Base-by-base conservation (phyloP, 2,888 invertebrate genomes). In the Drosophila birchii region DNA sequence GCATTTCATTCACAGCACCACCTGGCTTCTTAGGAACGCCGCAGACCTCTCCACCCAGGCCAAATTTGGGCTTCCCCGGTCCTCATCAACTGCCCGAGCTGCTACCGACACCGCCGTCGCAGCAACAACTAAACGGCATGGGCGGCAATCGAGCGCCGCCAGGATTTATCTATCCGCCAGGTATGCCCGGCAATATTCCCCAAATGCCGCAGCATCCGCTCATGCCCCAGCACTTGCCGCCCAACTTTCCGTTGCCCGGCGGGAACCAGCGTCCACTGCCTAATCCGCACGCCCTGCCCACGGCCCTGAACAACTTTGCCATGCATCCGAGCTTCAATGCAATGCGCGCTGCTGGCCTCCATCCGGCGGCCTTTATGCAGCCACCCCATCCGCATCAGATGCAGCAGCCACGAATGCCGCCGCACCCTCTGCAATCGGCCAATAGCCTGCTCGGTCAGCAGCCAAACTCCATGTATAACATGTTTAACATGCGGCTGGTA, bases 221-320 rank as follows among this genome's bases (percentile, higher is more conserved):
- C 29, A 68, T 91, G 20, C 90, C 86, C 55, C 90, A 85, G 36
- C 90, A 90, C 34, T 45, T 86, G 58, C 78, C 86, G 26, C 78
- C 88, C 32, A 90, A 82, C 63, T 90, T 92, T 91, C 88, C 89
- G 44, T 79, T 86, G 51, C 43, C 64, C 63, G 63, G 81, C 36
- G 75, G 82, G 76, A 90, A 78, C 59, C 88, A 82, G 56, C 84
- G 90, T 47, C 78, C 90, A 82, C 84, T 91, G 79, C 89, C 91
- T 78, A 91, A 80, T 69, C 79, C 90, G 41, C 91, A 91, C 23
- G 62, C 62, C 81, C 81, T 93, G 55, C 92, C 92, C 39, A 82
- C 93, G 85, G 91, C 91, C 82, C 82, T 93, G 75, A 93, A 91
- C 90, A 91, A 93, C 89, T 86, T 93, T 90, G 91, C 93, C 26